Base-by-base conservation (phyloP, 2,113 vertebrate genomes). In the Aegithalos caudatus region DNA sequence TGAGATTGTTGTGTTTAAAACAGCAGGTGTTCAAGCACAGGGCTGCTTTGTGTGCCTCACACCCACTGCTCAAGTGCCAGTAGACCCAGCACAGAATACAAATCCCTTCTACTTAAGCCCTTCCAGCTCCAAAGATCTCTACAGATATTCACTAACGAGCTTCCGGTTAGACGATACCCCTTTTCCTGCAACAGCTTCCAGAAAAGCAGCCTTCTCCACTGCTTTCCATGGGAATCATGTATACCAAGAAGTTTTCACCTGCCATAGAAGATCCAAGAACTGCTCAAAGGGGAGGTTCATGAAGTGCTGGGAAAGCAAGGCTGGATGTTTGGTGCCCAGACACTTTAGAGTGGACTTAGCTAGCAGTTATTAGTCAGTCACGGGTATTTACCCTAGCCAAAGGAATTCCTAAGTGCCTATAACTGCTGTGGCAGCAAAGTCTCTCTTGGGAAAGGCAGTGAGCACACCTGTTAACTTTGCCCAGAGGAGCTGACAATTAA, bases 11-110 rank as follows among this genome's bases (percentile, higher is more conserved):
- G 13, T 81, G 33, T 61, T 85, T 40, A 37, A n/a, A 85, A 45
- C 38, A 58, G 35, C 1, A 6, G 13, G 5, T 81, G 15, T 62
- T 81, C 0, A 1, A 66, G 44, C 44, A 10, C 0, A 66, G 71
- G 23, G 65, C 38, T 78, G 14, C 53, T 40, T 23, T 29, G 67
- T 29, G 76, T 33, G 13, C 37, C 57, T 78, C 81, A 58, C 60
- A 38, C 21, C 20, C n/a, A 5, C 42, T 47, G 69, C 77, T 81
- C 25, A 58, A 38, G 89, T 81, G 61, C 51, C 48, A 45, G 57
- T 44, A 79, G 50, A 70, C 21, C 23, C 64, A 51, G 44, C 37
- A 51, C 35, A 56, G 53, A 69, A 47, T 33, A 72, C 7, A 79
- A 80, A 89, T 79, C 31, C n/a, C 29, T 61, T 28, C 42, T 83